Evolutionary conservation across 2,888 invertebrate species (phyloP).

Genomic region (Drosophila antonietae): DNA sequence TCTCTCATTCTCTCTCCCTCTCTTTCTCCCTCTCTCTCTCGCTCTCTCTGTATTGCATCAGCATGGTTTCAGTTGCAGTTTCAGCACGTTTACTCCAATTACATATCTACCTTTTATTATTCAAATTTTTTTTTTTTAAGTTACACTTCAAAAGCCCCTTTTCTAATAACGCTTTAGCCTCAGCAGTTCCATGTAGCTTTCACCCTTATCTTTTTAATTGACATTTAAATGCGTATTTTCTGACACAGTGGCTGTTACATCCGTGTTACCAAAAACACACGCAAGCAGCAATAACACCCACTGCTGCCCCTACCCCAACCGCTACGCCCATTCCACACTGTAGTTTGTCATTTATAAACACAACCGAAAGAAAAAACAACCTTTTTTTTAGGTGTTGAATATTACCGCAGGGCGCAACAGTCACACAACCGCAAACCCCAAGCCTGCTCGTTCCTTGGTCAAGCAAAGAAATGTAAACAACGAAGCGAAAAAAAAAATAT

Average conservation of each 20-base stretch:
- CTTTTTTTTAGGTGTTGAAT: constrained; percentile 81
- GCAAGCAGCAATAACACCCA: neutral
- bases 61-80: neutral
- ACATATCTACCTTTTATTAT: no score
- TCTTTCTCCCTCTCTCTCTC: neutral
- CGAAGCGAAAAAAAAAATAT: constrained; percentile 13
- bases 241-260: constrained; percentile 20
- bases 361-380: constrained; percentile 35
- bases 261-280: constrained; percentile 8
- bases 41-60: neutral
- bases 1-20: neutral
- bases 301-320: neutral
- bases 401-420: constrained; percentile 69
- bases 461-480: constrained; percentile 72
- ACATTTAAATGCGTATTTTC: constrained; percentile 9
- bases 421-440: constrained; percentile 44
- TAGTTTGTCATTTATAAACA: constrained; percentile 36
- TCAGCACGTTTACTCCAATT: neutral
- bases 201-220: constrained; percentile 9
- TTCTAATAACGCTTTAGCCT: neutral
- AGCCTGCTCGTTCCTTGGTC: constrained; percentile 60
- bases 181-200: neutral
- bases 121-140: neutral
- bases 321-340: neutral
- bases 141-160: neutral